Base-by-base conservation (phyloP, 2,888 invertebrate species). In the Zootermopsis nevadensis region DNA sequence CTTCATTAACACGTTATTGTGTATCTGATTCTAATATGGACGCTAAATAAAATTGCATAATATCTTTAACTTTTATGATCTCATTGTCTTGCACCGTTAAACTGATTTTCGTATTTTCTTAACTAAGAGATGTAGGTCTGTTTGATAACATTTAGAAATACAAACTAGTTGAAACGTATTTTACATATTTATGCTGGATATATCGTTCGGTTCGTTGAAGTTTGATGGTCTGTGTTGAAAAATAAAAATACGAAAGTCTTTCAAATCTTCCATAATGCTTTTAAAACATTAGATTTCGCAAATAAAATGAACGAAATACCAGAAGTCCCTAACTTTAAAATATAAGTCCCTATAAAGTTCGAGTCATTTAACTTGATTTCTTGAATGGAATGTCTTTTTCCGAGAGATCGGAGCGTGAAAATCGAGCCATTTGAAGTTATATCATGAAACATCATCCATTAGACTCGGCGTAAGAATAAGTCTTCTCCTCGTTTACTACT, bases 351-450 rank as follows among this genome's bases (percentile, higher is more conserved):
- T 66, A 79, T 79, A 79, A 79, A 79, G 33, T 66, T 79, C 79
- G 31, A 66, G 48, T 38, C 79, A 79, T 79, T 79, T 79, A 79
- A 79, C 79, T 79, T 55, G 66, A 74, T 74, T 74, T 74, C 74
- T 74, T 74, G 79, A 79, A 66, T 35, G 33, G 66, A 79, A 35
- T 79, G 79, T 60, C 60, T 79, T 79, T 66, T 66, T 66, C 79
- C 55, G 38, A 35, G 79, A 79, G 66, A 60, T 35, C 53, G 60
- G 60, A 79, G 79, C 79, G 66, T 79, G 79, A 79, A 79, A 35
- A 66, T 79, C 79, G 31, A 79, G 79, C 79, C 79, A 79, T 79
- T 79, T 79, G 60, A 79, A 79, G 66, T 66, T 74, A 42, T 19
- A 42, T 38, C 24, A 74, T 79, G 79, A 79, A 66, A 79, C 79